Base-by-base conservation (phyloP, 2,888 invertebrate genomes). In the Nephrotoma guestfalica region DNA sequence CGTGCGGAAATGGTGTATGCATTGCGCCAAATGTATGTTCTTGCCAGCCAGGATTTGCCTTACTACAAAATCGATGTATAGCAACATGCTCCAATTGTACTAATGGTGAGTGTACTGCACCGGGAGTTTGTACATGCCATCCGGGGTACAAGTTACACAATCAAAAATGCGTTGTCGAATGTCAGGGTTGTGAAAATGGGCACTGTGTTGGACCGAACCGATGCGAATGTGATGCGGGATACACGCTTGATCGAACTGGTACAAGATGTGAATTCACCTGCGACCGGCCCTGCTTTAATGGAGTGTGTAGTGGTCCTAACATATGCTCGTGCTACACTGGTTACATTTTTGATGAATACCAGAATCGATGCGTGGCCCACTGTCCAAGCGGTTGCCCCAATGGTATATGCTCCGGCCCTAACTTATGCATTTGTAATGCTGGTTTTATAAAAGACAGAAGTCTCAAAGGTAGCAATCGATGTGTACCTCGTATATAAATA, bases 351-450 rank as follows among this genome's bases (percentile, higher is more conserved):
- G 93, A 94, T 88, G 90, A 2, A 90, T 90, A 87, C 88, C 88
- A 0, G 89, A 90, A 47, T 89, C 92, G 93, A 86, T 95, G 95
- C 88, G 88, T 93, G 5, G 93, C 95, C 0, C 91, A 93, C 88
- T 96, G 96, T 88, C 92, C 93, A 0, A 93, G 93, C n/a, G 96
- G 96, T 0, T 96, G 96, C 88, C 92, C 92, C 7, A 96, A 96
- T 89, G 96, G 96, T 0, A 92, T 93, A 30, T 96, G 96, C 88
- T 93, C 95, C 0, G 93, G 94, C 0, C 96, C 96, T 0, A 94
- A 95, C 90, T 93, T 94, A 89, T 96, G 96, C 89, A 92, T 95
- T 87, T 96, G 96, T 89, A 94, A 94, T 88, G 92, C 93, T 0
- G 96, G 96, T 0, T 96, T 92, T 89, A 90, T 86, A 86, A 95